Conservation (phyloP, 2,797 vertebrate genomes). For the Cyclopterus lumpus region DNA sequence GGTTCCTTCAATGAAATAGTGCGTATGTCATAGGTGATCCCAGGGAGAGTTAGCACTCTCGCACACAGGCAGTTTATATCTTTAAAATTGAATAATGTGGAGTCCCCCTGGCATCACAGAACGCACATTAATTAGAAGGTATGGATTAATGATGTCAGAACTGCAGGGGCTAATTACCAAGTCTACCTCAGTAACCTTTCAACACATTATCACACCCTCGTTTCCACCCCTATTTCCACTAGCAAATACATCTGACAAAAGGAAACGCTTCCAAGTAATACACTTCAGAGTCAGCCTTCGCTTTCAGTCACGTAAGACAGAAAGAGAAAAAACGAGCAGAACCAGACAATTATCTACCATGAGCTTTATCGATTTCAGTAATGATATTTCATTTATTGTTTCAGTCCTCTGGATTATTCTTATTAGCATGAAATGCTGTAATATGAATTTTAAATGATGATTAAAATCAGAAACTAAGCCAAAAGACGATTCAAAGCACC, state of each 20-base stretch:
- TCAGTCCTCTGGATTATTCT: constrained; percentile 43
- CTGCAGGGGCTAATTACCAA: constrained; percentile 84
- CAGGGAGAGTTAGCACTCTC: constrained; percentile 56
- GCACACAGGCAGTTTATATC: constrained; percentile 71
- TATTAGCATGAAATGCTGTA: constrained; percentile 27
- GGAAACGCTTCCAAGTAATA: constrained; percentile 50
- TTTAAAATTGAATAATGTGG: constrained; percentile 81
- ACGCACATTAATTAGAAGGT: constrained; percentile 82
- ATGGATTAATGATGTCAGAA: constrained; percentile 86
- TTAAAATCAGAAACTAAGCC: constrained; percentile 33
- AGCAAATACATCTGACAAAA: constrained; percentile 56
- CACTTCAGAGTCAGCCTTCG: constrained; percentile 21
- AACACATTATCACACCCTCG: constrained; percentile 76
- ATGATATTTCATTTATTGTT: constrained; percentile 47
- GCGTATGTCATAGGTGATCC: constrained; percentile 67
- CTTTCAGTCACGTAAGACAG: constrained; percentile 28
- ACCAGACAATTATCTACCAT: constrained; percentile 11
- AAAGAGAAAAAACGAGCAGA: constrained; percentile 12
- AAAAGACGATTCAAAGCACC: constrained; percentile 41
- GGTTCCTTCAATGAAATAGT: constrained; percentile 64
- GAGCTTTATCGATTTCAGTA: constrained; percentile 28
- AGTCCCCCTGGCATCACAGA: constrained; percentile 74
- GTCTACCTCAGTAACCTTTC: constrained; percentile 83
- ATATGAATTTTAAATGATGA: constrained; percentile 56
- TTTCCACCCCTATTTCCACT: constrained; percentile 61